These are phyloP conservation scores for Cryptus viduatorius DNA, from an alignment of 2,888 invertebrate genomes.

Conservation along the genomic window DNA sequence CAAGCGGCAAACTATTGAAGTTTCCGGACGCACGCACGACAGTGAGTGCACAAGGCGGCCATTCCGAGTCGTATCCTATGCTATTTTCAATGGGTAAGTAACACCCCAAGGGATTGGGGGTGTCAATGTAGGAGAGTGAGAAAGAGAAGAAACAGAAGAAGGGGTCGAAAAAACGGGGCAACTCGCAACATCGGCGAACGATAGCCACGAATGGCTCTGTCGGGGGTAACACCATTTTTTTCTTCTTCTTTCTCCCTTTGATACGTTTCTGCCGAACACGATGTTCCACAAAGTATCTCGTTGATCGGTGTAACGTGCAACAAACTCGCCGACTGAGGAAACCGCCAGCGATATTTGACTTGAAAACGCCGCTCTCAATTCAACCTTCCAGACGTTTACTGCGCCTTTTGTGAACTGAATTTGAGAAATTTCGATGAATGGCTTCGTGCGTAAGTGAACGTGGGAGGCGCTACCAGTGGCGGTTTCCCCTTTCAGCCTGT, in stretches of 20 bases:
- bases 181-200: slow-evolving; percentile 27
- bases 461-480: slow-evolving; percentile 35
- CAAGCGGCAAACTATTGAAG: slow-evolving; percentile 60
- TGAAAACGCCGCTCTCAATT: slow-evolving; percentile 54
- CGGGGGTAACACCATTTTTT: slow-evolving; percentile 40
- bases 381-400: slow-evolving; percentile 27
- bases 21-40: slow-evolving; percentile 22
- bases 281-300: neutral
- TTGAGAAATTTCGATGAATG: slow-evolving; percentile 7
- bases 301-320: slow-evolving; percentile 20
- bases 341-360: slow-evolving; percentile 20
- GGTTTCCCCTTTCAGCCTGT: slow-evolving; percentile 34
- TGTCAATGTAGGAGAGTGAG: slow-evolving; percentile 24
- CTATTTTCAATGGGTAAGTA: slow-evolving; percentile 38
- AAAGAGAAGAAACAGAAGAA: slow-evolving; percentile 34
- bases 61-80: slow-evolving; percentile 28
- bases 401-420: slow-evolving; percentile 23
- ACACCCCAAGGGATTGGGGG: slow-evolving; percentile 35
- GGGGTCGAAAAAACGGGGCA: slow-evolving; percentile 41
- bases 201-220: slow-evolving; percentile 40
- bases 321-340: slow-evolving; percentile 10
- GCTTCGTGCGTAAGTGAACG: slow-evolving; percentile 39
- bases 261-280: slow-evolving; percentile 20
- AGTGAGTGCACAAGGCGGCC: slow-evolving; percentile 39
- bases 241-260: slow-evolving; percentile 20